Percentiles rank a stretch among this genome's conserved stretches.
Conservation (phyloP, 2,797 vertebrate genomes). For the Enteromius argenteus region DNA sequence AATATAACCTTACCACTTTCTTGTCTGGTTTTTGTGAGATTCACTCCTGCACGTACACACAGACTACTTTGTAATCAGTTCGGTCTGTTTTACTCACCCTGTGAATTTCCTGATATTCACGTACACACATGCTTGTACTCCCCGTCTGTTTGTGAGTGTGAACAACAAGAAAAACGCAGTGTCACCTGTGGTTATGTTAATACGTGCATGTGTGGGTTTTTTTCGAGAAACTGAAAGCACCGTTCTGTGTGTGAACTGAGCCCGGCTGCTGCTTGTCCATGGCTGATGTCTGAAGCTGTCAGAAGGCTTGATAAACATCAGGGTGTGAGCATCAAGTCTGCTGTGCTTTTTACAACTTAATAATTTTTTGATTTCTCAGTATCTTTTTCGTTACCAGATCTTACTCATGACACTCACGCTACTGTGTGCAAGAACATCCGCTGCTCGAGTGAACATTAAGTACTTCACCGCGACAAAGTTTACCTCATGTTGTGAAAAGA, state of each 20-base stretch:
- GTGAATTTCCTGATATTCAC: conserved; percentile 52
- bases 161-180: conserved; percentile 49
- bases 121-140: conserved; percentile 16
- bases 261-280: not conserved
- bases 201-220: conserved; percentile 56
- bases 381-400: not conserved
- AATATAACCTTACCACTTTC: not conserved
- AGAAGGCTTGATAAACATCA: conserved; percentile 55
- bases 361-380: conserved; percentile 10
- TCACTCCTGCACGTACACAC: not conserved
- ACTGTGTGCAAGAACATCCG: not conserved
- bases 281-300: conserved; percentile 16
- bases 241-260: conserved; percentile 35
- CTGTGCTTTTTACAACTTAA: conserved; percentile 12
- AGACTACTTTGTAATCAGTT: conserved; percentile 9
- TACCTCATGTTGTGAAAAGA: not conserved
- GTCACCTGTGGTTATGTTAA: conserved; percentile 59
- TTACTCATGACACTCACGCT: not conserved
- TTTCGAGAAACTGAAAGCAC: conserved; percentile 63
- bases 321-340: not conserved
- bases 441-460: not conserved
- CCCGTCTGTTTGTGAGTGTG: conserved; percentile 5
- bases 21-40: not conserved
- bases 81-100: conserved; percentile 21
- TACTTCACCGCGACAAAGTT: not conserved